Percentiles rank a stretch among this genome's conserved stretches.
phyloP scores from a whole-genome alignment of 1,140 invertebrate species.

The Mylabris phalerata region DNA sequence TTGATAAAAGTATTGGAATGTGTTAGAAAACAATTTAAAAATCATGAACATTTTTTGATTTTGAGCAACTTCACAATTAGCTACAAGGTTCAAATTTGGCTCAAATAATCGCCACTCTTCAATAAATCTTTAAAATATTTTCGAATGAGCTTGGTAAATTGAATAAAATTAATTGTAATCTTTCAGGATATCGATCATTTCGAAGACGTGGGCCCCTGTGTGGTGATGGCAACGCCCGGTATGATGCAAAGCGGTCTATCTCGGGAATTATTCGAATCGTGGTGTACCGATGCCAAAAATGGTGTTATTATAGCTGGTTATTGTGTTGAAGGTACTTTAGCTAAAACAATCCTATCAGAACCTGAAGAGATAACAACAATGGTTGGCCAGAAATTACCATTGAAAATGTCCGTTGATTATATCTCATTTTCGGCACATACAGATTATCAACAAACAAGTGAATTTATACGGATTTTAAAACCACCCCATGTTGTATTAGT shows the following conservation, averaged over 20 bases:
- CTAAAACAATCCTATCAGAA: conserved; percentile 95
- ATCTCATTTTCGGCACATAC: conserved; percentile 99
- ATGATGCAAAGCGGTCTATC: conserved; percentile 99
- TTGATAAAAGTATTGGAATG: too few species aligned
- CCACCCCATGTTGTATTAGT: conserved; percentile 95
- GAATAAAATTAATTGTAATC: too few species aligned
- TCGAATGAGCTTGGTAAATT: too few species aligned
- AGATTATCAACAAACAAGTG: conserved; percentile 97
- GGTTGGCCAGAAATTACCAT: conserved; percentile 88
- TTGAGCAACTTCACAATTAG: too few species aligned
- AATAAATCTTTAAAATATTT: too few species aligned
- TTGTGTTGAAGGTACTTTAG: conserved; percentile 97
- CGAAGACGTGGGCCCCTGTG: conserved; percentile 98
- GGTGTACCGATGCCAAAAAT: conserved; percentile 97
- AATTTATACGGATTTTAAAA: conserved; percentile 90
- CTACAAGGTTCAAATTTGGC: too few species aligned
- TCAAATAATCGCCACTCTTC: too few species aligned
- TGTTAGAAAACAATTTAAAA: too few species aligned
- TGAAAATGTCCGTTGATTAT: conserved; percentile 98
- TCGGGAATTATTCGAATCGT: conserved; percentile 95
- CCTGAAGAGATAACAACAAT: conserved; percentile 96
- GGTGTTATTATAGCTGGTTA: conserved; percentile 98
- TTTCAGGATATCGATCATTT: conserved; percentile 94
- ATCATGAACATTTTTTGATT: too few species aligned
- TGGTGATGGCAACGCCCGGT: conserved; percentile 98